A percentile compares a stretch with the other conserved stretches of the same genome.
These are phyloP conservation scores for Cyrtorhinus lividipennis DNA, from an alignment of 1,140 invertebrate genomes.

Conservation along the genomic window DNA sequence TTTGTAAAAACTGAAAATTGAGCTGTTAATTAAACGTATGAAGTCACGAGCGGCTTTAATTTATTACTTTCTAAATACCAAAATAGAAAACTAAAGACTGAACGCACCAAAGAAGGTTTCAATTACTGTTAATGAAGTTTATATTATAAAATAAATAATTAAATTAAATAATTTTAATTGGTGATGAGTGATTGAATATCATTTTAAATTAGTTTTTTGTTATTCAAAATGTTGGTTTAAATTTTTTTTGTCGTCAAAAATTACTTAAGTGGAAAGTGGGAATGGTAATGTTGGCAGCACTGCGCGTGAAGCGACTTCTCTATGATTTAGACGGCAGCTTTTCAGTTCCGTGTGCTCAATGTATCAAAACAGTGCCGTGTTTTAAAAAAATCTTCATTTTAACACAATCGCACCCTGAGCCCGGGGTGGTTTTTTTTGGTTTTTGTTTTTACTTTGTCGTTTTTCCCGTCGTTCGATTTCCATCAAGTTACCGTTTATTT, in stretches of 20 bases:
- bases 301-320: conserved; percentile 8
- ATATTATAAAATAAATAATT: conserved; percentile 10
- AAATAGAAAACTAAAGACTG: conserved; percentile 16
- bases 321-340: conserved; percentile 2
- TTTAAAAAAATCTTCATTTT: conserved; percentile 7
- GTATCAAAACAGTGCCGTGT: conserved; percentile 15
- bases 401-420: background rate
- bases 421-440: conserved; percentile 9
- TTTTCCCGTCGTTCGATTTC: too few relatives aligned
- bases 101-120: conserved; percentile 19
- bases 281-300: conserved; percentile 5
- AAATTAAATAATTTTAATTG: background rate
- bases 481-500: background rate
- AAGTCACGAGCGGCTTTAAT: background rate
- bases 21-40: background rate
- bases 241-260: background rate
- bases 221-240: background rate
- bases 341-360: conserved; percentile 7
- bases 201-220: background rate
- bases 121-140: conserved; percentile 16
- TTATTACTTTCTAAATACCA: conserved; percentile 19
- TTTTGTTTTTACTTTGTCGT: conserved; percentile 18
- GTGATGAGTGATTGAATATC: background rate
- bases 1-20: too few relatives aligned
- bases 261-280: conserved; percentile 3